These are phyloP conservation scores for Sphaeridia pumilis DNA, from an alignment of 2,888 invertebrate genomes.

Conservation along the genomic window DNA sequence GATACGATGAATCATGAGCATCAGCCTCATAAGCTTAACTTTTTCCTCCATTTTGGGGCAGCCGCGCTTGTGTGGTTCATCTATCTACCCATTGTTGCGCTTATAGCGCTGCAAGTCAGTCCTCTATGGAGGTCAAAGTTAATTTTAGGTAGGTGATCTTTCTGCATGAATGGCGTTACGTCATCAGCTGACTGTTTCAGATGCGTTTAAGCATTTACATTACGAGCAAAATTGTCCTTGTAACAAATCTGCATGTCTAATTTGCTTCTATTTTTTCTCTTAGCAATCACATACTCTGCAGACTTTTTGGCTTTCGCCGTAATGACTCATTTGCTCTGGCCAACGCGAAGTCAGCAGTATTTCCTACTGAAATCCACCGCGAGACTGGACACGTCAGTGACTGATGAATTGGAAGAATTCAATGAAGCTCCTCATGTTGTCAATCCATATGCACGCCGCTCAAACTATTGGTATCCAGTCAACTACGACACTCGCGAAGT, in stretches of 20 bases:
- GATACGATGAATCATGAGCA: conserved; percentile 59
- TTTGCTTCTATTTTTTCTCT: conserved; percentile 30
- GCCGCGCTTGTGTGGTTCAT: conserved; percentile 98
- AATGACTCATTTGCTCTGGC: conserved; percentile 92
- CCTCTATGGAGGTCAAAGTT: conserved; percentile 93
- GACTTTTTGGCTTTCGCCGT: conserved; percentile 90
- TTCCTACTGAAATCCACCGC: conserved; percentile 54
- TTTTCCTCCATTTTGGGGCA: conserved; percentile 90
- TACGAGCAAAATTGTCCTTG: neutral
- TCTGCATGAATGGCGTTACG: neutral
- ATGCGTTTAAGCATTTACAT: neutral
- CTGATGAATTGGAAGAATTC: conserved; percentile 77
- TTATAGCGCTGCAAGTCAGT: conserved; percentile 84
- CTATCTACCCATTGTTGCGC: conserved; percentile 85
- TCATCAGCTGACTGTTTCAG: neutral
- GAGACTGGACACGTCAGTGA: conserved; percentile 46
- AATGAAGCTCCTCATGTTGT: conserved; percentile 81
- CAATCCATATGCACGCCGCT: conserved; percentile 29
- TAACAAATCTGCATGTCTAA: neutral
- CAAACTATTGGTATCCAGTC: conserved; percentile 27
- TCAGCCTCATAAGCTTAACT: conserved; percentile 73
- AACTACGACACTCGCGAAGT: conserved; percentile 34
- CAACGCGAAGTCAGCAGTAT: conserved; percentile 84
- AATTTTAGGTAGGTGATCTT: conserved; percentile 55
- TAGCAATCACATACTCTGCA: conserved; percentile 89